These are phyloP conservation scores for Xylophagus ater DNA, from an alignment of 2,888 invertebrate species.

Conservation along the genomic window DNA sequence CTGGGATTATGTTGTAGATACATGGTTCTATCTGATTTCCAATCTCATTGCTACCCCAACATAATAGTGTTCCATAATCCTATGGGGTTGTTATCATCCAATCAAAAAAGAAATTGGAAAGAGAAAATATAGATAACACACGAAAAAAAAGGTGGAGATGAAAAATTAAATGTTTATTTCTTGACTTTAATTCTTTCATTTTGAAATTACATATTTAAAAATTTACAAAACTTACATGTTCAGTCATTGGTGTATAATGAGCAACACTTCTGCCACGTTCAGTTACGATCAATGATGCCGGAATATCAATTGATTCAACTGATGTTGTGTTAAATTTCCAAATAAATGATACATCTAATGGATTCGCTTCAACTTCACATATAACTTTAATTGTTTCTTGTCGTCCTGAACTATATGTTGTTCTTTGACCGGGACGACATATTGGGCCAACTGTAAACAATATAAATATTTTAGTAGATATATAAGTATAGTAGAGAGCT, in stretches of 20 bases:
- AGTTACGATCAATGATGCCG: slow-evolving; percentile 48
- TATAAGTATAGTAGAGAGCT: too few relatives aligned
- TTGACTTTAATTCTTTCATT: slow-evolving; percentile 9
- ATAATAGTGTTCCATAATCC: slow-evolving; percentile 63
- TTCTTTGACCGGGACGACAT: slow-evolving; percentile 56
- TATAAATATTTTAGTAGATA: too few relatives aligned
- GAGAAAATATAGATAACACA: slow-evolving; percentile 8
- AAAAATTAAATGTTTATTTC: slow-evolving; percentile 22
- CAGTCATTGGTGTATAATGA: slow-evolving; percentile 60
- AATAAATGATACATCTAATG: slow-evolving; percentile 52
- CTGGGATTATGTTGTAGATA: slow-evolving; percentile 60
- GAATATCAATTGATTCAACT: slow-evolving; percentile 56
- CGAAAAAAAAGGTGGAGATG: slow-evolving; percentile 19
- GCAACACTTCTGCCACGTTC: slow-evolving; percentile 54
- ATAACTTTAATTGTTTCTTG: slow-evolving; percentile 55
- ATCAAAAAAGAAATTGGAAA: slow-evolving; percentile 2
- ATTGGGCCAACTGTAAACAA: slow-evolving; percentile 52
- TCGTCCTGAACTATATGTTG: slow-evolving; percentile 59
- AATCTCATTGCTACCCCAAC: slow-evolving; percentile 63
- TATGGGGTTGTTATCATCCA: too few relatives aligned
- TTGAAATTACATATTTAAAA: too few relatives aligned
- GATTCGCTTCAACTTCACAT: slow-evolving; percentile 68
- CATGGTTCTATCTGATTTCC: slow-evolving; percentile 62
- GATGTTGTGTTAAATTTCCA: slow-evolving; percentile 67
- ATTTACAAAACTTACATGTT: slow-evolving; percentile 37